Base-by-base conservation (phyloP, 2,113 vertebrate genomes). In the Pachypanchax playfairii region DNA sequence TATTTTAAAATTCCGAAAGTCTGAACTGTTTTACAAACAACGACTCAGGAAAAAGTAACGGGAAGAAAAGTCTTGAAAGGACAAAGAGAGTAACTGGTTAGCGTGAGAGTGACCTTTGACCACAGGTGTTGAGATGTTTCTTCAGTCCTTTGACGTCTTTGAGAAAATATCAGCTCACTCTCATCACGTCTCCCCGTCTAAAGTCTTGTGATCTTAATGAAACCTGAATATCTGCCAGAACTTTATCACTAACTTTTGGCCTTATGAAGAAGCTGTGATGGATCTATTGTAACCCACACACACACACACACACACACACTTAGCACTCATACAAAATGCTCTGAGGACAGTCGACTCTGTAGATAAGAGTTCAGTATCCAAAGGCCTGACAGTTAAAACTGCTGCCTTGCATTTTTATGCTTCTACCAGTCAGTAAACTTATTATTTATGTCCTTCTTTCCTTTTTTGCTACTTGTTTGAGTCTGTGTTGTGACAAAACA, bases 251-350 rank as follows among this genome's bases (percentile, higher is more conserved):
- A 2, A 69, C 48, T 56, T 59, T 54, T 57, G 31, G 42, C 48
- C 48, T 89, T 84, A 90, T 89, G 82, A 89, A 55, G 29, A 82
- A 80, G 88, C 86, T 73, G 66, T 88, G 89, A 89, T 71, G 67
- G 88, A 90, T 90, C 65, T 36, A 55, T 68, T 67, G 67, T 33
- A 60, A 38, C 49, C 63, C 39, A 48, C 21, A 38, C 22, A 13
- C n/a, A 48, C 46, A 57, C 48, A 47, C 10, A 46, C 5, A 33
- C n/a, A 44, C 3, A 12, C 22, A 49, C n/a, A n/a, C n/a, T n/a
- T n/a, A n/a, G n/a, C 29, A 46, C 44, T 53, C 28, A 48, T n/a
- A 49, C 17, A 64, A 17, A 63, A 62, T 28, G 44, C 6, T 26
- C 12, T 31, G 3, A 0, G 9, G 8, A n/a, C 15, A 5, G 2